Evolutionary conservation across 2,797 vertebrate species (phyloP).

Genomic region (Dermochelys coriacea): DNA sequence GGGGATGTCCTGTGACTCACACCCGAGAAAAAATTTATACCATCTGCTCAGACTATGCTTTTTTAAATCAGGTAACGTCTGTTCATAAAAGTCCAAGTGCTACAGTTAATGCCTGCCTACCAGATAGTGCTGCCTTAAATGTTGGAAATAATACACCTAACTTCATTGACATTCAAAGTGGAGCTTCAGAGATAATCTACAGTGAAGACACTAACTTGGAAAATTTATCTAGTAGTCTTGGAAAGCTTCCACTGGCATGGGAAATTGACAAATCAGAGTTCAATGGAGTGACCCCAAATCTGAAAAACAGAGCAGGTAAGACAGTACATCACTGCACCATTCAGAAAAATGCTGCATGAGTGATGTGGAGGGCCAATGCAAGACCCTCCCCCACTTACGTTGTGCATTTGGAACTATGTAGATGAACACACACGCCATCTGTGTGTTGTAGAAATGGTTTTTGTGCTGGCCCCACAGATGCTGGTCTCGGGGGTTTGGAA

Average conservation of each 20-base stretch:
- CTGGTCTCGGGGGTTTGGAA: not conserved
- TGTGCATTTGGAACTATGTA: fast-evolving
- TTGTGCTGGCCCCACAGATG: not conserved
- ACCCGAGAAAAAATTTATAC: conserved; percentile 98
- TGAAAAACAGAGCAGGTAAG: conserved; percentile 92
- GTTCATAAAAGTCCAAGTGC: conserved; percentile 85
- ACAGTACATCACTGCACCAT: not conserved
- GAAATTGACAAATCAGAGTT: conserved; percentile 98
- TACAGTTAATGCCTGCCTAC: conserved; percentile 80
- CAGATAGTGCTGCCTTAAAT: conserved; percentile 77
- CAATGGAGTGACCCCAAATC: conserved; percentile 85
- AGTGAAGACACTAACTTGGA: conserved; percentile 88
- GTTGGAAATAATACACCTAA: conserved; percentile 80
- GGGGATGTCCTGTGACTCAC: conserved; percentile 96
- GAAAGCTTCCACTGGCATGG: conserved; percentile 93
- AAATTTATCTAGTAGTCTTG: conserved; percentile 81
- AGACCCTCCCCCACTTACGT: fast-evolving
- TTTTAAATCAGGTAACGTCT: conserved; percentile 93
- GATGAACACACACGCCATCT: not conserved
- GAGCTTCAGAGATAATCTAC: conserved; percentile 80
- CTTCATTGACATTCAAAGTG: conserved; percentile 77
- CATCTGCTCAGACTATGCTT: conserved; percentile 97
- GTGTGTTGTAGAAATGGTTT: not conserved
- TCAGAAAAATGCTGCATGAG: not conserved
- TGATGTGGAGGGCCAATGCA: not conserved